Percentiles rank a stretch among this genome's conserved stretches.
phyloP scores from a whole-genome alignment of 2,113 vertebrate genomes.

The Elephas maximus region DNA sequence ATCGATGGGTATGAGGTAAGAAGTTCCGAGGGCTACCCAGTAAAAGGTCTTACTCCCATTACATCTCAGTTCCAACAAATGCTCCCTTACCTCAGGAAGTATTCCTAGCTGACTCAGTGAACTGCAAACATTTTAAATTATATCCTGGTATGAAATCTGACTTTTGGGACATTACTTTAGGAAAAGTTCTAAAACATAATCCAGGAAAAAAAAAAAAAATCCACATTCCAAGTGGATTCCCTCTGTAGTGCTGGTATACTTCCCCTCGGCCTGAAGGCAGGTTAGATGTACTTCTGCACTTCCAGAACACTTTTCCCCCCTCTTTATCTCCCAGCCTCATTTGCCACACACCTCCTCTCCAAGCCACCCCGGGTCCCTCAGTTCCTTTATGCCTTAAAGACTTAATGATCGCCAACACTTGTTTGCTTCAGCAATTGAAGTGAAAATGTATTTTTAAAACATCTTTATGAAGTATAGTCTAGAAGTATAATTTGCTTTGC shows the following conservation, averaged over 20 bases:
- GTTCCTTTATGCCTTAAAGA: not conserved
- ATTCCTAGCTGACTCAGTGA: not conserved
- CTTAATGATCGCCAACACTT: not conserved
- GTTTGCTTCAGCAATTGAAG: not conserved
- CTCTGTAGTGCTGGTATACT: not conserved
- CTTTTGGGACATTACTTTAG: not conserved
- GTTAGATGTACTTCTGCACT: not conserved
- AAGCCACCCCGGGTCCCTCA: not conserved
- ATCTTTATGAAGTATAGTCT: not conserved
- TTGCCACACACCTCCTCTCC: not conserved
- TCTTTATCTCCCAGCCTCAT: not conserved
- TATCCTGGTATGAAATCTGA: not conserved
- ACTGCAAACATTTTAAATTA: not conserved
- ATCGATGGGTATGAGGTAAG: not conserved
- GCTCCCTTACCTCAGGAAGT: not conserved
- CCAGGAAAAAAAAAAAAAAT: not conserved
- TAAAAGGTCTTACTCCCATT: not conserved
- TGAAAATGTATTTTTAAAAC: not conserved
- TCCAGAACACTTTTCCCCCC: not conserved
- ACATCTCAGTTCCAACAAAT: not conserved
- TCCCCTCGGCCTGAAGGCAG: not conserved
- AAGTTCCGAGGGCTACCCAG: rapidly evolving
- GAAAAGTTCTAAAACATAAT: not conserved
- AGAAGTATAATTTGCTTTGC: not conserved
- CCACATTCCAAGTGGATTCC: not conserved